Base-by-base conservation (phyloP, 2,113 vertebrate species). In the Crotalus viridis region DNA sequence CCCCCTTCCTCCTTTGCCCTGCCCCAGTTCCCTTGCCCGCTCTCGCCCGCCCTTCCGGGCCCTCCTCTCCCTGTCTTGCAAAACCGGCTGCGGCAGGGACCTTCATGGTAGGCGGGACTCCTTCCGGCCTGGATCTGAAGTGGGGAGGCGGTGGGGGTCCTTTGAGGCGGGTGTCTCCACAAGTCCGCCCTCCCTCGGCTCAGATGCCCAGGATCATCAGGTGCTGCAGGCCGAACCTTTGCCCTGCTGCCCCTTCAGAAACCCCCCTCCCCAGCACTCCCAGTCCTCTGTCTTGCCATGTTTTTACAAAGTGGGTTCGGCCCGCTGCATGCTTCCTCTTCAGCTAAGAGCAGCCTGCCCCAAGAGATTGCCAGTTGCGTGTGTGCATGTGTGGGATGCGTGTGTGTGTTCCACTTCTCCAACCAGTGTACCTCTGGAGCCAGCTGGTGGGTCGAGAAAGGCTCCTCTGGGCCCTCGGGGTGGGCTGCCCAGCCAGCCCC, bases 81-180 rank as follows among this genome's bases (percentile, higher is more conserved):
- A 15, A 26, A 9, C 3, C 0, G 55, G 43, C 39, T 15, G 57
- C 19, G 24, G 46, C 19, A 10, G 28, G 10, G 81, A 13, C 15
- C 15, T n/a, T 5, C 22, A 48, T 0, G 22, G 10, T 0, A 2
- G 13, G 12, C 5, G 8, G n/a, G 46, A 5, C 9, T 5, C 8
- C 19, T 24, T 26, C 21, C 33, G 43, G 0, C 13, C 46, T 51
- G n/a, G 10, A 19, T 33, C 48, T 10, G 19, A n/a, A 33, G n/a
- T 9, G 22, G 3, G 2, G 52, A 26, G 28, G 51, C 12, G 10
- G 7, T 17, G 52, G 9, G 13, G 21, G 7, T 21, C 4, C 28
- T 51, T 15, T 86, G 13, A 5, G 39, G 39, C 0, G 13, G 54
- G 17, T 24, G 22, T 61, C 61, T 12, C 61, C 59, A 12, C 28